Evolutionary conservation across 1,140 invertebrate genomes (phyloP), one percentile per base, ranked within the genome.

Genomic region (Bombus waltoni): DNA sequence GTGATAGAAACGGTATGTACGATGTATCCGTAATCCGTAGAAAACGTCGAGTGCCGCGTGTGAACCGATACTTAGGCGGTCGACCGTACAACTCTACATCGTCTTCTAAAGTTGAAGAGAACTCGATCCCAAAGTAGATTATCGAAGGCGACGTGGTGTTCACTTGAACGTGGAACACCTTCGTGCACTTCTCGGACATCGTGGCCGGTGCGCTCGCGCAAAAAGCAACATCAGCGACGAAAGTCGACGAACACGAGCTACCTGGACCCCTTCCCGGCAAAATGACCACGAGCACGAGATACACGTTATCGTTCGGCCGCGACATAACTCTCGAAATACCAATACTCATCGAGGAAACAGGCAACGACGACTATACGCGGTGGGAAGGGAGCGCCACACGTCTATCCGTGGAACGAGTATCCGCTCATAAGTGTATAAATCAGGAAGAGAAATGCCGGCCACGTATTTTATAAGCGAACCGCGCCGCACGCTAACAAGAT

Each of bases 401-500:
- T 72, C 71, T 73, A 44, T 65, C 28, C 77, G 47, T 9, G 18
- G 25, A 40, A 65, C 47, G 35, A 62, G 68, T 71, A 59, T 42
- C 53, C 76, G 77, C 38, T 74, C 77, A 32, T 74, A 40, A 81
- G 78, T 81, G 70, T 74, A 74, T 81, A 85, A 85, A 85, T 85
- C 83, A 81, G 75, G 65, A 57, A 44, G 57, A 38, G 78, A 76
- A 75, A 75, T 28, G 72, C 42, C n/a, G 57, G 35, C n/a, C 53
- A 22, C 71, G 44, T 81, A 81, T 66, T 59, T 73, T 85, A 80
- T 73, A 62, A 85, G 71, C 40, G 40, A 13, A 28, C 28, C n/a
- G 70, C 38, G n/a, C 47, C 11, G 71, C 73, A 40, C 82, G 82
- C 82, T 78, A 77, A 83, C 82, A 70, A 83, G 82, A 76, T 75